phyloP scores from a whole-genome alignment of 1,140 invertebrate species.

The Procambarus clarkii region DNA sequence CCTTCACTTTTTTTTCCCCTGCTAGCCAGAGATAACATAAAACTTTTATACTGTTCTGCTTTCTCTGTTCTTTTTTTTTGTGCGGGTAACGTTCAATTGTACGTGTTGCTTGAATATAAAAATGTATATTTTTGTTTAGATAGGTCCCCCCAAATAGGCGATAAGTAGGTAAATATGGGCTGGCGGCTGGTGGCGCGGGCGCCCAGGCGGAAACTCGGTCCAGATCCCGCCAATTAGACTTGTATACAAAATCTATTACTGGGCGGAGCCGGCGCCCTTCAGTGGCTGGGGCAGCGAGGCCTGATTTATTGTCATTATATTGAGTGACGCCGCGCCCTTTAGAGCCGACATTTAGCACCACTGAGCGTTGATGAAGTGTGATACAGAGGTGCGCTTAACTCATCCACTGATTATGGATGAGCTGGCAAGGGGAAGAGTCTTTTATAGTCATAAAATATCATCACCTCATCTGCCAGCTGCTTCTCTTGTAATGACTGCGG shows the following conservation, averaged over 20 bases:
- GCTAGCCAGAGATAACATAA: not conserved
- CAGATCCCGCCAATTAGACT: constrained; percentile 40
- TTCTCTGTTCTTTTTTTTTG: no score
- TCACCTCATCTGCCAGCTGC: no score
- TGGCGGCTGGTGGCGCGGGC: not conserved
- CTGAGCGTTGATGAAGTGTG: constrained; percentile 6
- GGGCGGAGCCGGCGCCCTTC: constrained; percentile 34
- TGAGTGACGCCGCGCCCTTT: constrained; percentile 14
- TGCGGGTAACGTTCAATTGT: no score
- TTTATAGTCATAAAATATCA: not conserved
- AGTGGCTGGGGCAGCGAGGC: not conserved
- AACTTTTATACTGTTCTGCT: no score
- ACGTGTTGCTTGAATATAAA: no score
- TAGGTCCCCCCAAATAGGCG: no score
- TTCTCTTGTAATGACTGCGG: no score
- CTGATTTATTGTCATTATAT: constrained; percentile 22
- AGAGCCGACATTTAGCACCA: not conserved
- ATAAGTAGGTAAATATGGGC: no score
- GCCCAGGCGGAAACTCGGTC: constrained; percentile 22
- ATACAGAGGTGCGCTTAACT: not conserved
- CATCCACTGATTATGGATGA: not conserved
- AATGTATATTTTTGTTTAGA: no score
- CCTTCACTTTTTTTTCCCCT: not conserved
- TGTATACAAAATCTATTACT: constrained; percentile 57
- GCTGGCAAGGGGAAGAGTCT: not conserved